Base-by-base conservation (phyloP, 2,113 vertebrate genomes). In the Speoplatyrhinus poulsoni region DNA sequence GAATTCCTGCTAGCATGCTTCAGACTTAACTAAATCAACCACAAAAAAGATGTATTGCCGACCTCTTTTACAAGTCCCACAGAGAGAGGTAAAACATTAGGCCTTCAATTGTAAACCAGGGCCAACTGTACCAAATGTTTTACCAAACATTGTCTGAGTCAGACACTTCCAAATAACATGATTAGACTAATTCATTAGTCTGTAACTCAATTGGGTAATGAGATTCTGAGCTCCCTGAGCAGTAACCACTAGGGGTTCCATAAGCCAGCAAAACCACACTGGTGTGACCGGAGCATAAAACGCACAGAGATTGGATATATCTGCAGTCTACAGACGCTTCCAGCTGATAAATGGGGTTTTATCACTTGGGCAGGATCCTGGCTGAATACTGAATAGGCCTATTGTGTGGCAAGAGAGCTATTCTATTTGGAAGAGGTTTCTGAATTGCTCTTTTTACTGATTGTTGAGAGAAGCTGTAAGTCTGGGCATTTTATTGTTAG, bases 181-280 rank as follows among this genome's bases (percentile, higher is more conserved):
- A 82, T 85, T 76, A 77, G 74, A 83, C 62, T 80, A 76, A 82
- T 86, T 81, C 60, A 87, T 89, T 81, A 83, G 70, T 61, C 76
- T 65, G 72, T 75, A 65, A 57, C 67, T 74, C 62, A 53, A 60
- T 59, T 82, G 67, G 61, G 65, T 87, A 85, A 89, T 86, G 82
- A 81, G 75, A 83, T 85, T 73, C 79, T 81, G 68, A 82, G 77
- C 79, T 72, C 16, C 54, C 11, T 82, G 67, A 80, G 69, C 1
- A 60, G 59, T 78, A 72, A 75, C 73, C 74, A 78, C 70, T 41
- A 49, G 75, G 76, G 77, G 77, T 60, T 73, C 32, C 46, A 69
- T 65, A 70, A 83, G 71, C 62, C 71, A 70, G 59, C 77, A 73
- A 72, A 60, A 75, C 75, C 69, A 80, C 65, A 72, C 77, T 55